Evolutionary conservation across 2,113 vertebrate species (phyloP), one percentile per base, ranked within the genome.

Genomic region (Melospiza georgiana): DNA sequence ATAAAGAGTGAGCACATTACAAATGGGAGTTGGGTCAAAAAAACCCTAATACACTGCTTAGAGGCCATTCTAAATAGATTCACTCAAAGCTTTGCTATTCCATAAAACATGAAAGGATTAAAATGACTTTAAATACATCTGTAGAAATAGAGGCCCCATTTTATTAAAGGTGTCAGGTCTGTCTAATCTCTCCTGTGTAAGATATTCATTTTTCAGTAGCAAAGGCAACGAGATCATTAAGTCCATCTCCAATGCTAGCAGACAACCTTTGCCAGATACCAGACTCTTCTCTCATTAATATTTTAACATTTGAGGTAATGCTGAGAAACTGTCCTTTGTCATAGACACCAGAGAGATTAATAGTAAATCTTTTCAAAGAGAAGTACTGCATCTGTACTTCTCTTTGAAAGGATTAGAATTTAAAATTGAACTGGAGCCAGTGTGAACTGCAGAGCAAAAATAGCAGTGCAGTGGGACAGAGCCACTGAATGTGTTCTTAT

Each of bases 71-170:
- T 79, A 78, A 93, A 84, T 62, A 95, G 84, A 77, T 80, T 91
- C 87, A 59, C 62, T 75, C 68, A 91, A 90, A 95, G 85, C 83
- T 94, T 94, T 92, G 88, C 89, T 94, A 91, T 93, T 95, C 90
- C 87, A 95, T 88, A 78, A 96, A 93, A 94, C 91, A 80, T 96
- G 90, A 84, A 95, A 84, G 77, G 59, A 90, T 96, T 90, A 93
- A 93, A 96, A 95, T 92, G 3, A 74, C 88, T 97, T 94, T 92
- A 87, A 92, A 94, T 93, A 90, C 72, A 92, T 92, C 88, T 84
- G 71, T 94, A 94, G 91, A 88, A 96, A 90, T 89, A 58, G 80
- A 59, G 71, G 58, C 55, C 39, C 8, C 94, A 72, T 93, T 95
- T 95, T 92, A 95, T 91, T 92, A 90, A 95, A 96, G 86, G 80